Percentiles rank a stretch among this genome's conserved stretches.
phyloP scores from a whole-genome alignment of 2,888 invertebrate species.

The Drosophila neotestacea region DNA sequence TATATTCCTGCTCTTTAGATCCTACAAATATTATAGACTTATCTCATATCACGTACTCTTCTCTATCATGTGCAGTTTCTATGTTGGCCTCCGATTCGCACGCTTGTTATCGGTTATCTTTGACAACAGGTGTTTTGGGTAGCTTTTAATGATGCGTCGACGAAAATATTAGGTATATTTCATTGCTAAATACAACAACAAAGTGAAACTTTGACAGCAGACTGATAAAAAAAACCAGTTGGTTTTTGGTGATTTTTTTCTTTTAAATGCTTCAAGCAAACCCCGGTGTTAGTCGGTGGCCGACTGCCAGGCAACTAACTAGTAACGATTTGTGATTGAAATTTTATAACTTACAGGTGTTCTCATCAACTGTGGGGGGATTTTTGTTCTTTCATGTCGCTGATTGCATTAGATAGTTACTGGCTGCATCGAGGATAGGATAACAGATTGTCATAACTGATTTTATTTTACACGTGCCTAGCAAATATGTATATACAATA shows the following conservation, averaged over 20 bases:
- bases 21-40: too few species aligned
- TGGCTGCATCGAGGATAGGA: conserved; percentile 10
- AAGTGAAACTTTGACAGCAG: conserved; percentile 19
- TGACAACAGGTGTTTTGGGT: conserved; percentile 19
- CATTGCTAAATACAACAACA: conserved; percentile 6
- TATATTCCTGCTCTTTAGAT: too few species aligned
- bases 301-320: conserved; percentile 19
- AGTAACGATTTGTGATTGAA: conserved; percentile 14
- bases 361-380: conserved; percentile 27
- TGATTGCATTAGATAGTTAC: conserved; percentile 22
- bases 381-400: conserved; percentile 35
- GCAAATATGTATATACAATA: background rate
- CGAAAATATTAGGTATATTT: conserved; percentile 10
- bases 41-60: background rate
- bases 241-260: conserved; percentile 26
- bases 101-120: conserved; percentile 34
- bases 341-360: conserved; percentile 17
- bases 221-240: conserved; percentile 49
- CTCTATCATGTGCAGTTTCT: conserved; percentile 2
- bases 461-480: conserved; percentile 34
- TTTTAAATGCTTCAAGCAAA: conserved; percentile 3
- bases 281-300: conserved; percentile 15
- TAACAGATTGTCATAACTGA: conserved; percentile 24
- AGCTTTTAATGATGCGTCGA: conserved; percentile 22
- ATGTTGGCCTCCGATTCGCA: background rate